Conservation (phyloP, 2,888 invertebrate genomes). For the Theretra japonica region DNA sequence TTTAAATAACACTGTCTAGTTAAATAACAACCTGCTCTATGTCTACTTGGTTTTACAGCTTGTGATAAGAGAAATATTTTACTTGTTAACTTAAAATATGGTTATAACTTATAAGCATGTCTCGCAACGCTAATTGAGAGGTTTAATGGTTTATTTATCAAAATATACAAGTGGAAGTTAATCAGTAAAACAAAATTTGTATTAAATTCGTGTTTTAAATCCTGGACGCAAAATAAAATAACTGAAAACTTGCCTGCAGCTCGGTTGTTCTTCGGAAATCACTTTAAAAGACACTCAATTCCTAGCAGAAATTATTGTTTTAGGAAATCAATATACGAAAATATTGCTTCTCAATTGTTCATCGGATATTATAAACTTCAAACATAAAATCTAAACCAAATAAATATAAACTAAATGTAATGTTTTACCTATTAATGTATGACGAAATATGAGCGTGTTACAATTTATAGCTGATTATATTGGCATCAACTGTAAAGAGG, state of each 20-base stretch:
- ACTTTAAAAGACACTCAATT: no score
- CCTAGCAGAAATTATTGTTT: no score
- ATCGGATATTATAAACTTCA: not conserved
- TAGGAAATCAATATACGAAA: no score
- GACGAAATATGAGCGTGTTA: conserved; percentile 46
- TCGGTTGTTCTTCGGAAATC: no score
- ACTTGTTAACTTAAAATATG: conserved; percentile 16
- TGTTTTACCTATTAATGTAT: conserved; percentile 17
- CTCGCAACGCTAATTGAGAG: conserved; percentile 15
- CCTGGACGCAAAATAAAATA: not conserved
- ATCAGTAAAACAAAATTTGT: not conserved
- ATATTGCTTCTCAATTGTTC: no score
- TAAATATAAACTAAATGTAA: not conserved
- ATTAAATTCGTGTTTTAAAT: not conserved
- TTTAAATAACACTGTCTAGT: conserved; percentile 32
- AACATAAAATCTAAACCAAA: not conserved
- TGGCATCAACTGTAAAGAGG: conserved; percentile 50
- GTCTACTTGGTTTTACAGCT: conserved; percentile 31
- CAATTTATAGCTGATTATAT: conserved; percentile 53
- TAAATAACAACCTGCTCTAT: conserved; percentile 35
- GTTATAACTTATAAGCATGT: conserved; percentile 4
- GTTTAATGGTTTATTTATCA: not conserved
- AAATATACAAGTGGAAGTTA: not conserved
- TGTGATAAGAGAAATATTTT: conserved; percentile 28
- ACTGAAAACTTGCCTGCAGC: not conserved